A percentile compares a stretch with the other conserved stretches of the same genome.
phyloP scores from a whole-genome alignment of 2,888 invertebrate genomes.

The Eupithecia inturbata region DNA sequence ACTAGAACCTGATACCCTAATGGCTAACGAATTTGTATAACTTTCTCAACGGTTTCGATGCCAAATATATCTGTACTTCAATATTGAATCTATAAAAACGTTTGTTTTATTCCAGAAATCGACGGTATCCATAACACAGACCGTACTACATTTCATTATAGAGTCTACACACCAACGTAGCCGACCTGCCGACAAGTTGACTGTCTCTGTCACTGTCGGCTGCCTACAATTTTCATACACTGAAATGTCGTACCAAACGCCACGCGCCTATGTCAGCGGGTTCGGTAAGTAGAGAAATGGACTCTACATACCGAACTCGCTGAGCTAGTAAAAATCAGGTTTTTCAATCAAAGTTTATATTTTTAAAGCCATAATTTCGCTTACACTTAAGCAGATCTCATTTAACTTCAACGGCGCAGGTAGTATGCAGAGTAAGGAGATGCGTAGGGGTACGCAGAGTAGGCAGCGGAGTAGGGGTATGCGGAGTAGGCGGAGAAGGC shows the following conservation, averaged over 20 bases:
- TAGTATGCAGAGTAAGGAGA: conserved; percentile 62
- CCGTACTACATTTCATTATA: not conserved
- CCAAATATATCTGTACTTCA: not conserved
- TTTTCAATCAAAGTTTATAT: not conserved
- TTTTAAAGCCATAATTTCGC: conserved; percentile 2
- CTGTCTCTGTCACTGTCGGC: not conserved
- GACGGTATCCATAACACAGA: not conserved
- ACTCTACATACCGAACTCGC: too few species aligned
- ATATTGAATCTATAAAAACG: not conserved
- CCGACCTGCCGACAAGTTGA: not conserved
- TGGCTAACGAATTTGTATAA: not conserved
- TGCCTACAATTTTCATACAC: not conserved
- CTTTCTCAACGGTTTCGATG: not conserved
- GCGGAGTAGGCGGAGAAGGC: conserved; percentile 57
- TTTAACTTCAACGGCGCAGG: conserved; percentile 46
- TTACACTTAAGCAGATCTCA: not conserved
- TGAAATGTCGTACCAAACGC: not conserved
- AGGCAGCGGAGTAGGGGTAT: conserved; percentile 56
- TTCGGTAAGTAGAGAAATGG: not conserved
- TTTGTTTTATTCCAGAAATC: not conserved
- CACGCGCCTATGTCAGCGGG: not conserved
- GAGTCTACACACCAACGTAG: not conserved
- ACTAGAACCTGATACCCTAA: not conserved
- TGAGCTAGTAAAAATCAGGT: not conserved
- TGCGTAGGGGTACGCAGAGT: conserved; percentile 63